Base-by-base conservation (phyloP, 2,888 invertebrate species). In the Heliconius charithonia region DNA sequence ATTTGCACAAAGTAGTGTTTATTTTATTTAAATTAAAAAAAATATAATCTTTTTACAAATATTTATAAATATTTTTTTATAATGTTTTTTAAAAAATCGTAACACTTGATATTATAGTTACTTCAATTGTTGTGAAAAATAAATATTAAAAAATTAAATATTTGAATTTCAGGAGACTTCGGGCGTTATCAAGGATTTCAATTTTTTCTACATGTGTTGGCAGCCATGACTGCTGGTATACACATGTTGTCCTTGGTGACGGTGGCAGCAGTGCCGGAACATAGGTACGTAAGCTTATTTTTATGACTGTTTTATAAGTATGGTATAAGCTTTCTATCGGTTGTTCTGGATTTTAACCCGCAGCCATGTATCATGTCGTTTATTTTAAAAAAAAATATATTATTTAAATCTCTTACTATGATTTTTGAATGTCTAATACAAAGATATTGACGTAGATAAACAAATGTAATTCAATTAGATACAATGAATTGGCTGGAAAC, bases 241-340 rank as follows among this genome's bases (percentile, higher is more conserved):
- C 97, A 98, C 88, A 98, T 98, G 97, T 90, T 98, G 81, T 97
- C 97, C 0, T 89, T 98, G 78, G 96, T 97, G 16, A 97, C 97
- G 1, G 97, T 98, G 0, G 97, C 97, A 2, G 97, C 97, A 22
- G 96, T 97, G 73, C 98, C 98, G 2, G 96, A 97, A 65, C 97
- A 97, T 91, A 93, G 95, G 94, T 96, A 91, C 59, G 72, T 80
- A 25, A 27, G 7, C 13, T 27, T 37, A 13, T 51, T 51, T 59
- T 63, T 72, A 1, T 62, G 59, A 51, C 56, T 10, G 4, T 62
- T n/a, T 25, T 29, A 29, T 29, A 19, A 9, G 29, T 16, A 29
- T 63, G 1, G n/a, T 59, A n/a, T n/a, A 3, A n/a, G n/a, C 10
- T 3, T 59, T 59, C 27, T 13, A 37, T 37, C 12, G 12, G 0